Evolutionary conservation across 2,888 invertebrate species (phyloP).

Genomic region (Lepas anatifera): DNA sequence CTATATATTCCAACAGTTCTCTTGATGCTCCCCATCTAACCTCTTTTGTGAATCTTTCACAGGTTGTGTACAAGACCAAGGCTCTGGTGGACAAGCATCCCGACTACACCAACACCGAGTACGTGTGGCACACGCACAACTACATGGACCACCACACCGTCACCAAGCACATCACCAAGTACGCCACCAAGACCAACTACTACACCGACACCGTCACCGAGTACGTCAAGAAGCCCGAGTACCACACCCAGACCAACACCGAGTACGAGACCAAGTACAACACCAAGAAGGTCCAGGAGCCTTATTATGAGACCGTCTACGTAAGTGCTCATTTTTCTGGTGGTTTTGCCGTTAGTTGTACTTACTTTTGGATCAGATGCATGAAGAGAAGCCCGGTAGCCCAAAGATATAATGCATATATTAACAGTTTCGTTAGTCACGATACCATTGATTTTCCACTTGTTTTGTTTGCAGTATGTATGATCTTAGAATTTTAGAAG

Average conservation of each 20-base stretch:
- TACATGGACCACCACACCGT: constrained; percentile 22
- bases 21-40: too few species aligned
- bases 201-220: constrained; percentile 22
- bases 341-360: too few species aligned
- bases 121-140: constrained; percentile 14
- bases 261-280: constrained; percentile 17
- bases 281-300: constrained; percentile 12
- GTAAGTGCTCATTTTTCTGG: background rate
- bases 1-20: too few species aligned
- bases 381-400: too few species aligned
- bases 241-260: constrained; percentile 23
- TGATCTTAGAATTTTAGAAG: too few species aligned
- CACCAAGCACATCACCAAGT: constrained; percentile 24
- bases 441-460: too few species aligned
- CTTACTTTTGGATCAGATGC: too few species aligned
- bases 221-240: constrained; percentile 23
- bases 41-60: too few species aligned
- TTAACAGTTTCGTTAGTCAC: too few species aligned
- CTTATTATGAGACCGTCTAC: constrained; percentile 1
- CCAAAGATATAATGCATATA: too few species aligned
- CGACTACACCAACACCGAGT: constrained; percentile 14
- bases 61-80: constrained; percentile 14
- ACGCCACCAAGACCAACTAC: constrained; percentile 23
- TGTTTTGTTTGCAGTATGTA: too few species aligned
- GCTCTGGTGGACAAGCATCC: constrained; percentile 6